Conservation (phyloP, 2,113 vertebrate species). For the Tamias sibiricus region DNA sequence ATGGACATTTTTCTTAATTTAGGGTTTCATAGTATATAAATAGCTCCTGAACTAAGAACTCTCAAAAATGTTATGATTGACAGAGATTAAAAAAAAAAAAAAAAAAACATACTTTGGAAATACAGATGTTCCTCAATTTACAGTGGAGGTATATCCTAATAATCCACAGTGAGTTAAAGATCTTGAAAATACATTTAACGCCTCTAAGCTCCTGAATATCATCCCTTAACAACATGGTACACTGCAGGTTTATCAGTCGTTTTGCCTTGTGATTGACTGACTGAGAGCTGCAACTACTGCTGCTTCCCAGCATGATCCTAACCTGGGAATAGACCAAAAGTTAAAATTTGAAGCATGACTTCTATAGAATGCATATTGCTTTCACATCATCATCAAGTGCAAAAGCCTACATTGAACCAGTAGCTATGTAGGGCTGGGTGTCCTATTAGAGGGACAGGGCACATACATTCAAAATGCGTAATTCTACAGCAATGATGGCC, state of each 20-base stretch:
- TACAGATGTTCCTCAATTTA: neutral
- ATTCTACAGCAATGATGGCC: fast-evolving
- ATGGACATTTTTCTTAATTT: neutral
- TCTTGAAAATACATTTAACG: neutral
- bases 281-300: too few relatives aligned
- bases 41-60: neutral
- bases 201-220: neutral
- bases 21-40: neutral
- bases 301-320: too few relatives aligned
- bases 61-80: neutral
- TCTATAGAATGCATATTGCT: neutral
- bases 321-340: neutral
- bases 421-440: neutral
- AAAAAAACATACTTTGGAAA: neutral
- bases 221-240: neutral
- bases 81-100: neutral
- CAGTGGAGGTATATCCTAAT: too few relatives aligned
- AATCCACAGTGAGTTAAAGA: neutral
- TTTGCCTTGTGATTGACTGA: neutral
- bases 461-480: neutral
- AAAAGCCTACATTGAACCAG: neutral
- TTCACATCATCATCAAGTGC: neutral
- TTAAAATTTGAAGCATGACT: neutral
- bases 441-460: neutral
- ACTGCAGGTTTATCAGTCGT: too few relatives aligned